These are phyloP conservation scores for Globodera rostochiensis DNA, from an alignment of 1,140 invertebrate species.

Conservation along the genomic window DNA sequence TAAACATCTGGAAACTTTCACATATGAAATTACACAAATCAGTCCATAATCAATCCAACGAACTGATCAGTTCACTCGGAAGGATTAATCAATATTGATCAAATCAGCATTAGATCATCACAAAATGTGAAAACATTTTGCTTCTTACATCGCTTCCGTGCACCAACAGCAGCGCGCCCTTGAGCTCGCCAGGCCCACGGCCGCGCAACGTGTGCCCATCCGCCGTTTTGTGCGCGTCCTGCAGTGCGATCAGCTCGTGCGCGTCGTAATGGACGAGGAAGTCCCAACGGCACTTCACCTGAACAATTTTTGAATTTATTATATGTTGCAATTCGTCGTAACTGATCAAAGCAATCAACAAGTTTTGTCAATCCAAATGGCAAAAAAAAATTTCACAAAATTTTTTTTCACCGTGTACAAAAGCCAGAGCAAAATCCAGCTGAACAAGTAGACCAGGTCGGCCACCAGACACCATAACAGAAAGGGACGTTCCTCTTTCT, in stretches of 20 bases:
- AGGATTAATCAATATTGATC: no score
- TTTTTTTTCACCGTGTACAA: conserved; percentile 34
- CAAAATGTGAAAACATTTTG: background rate
- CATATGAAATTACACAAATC: background rate
- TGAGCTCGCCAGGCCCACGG: conserved; percentile 24
- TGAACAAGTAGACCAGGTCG: conserved; percentile 60
- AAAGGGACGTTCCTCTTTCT: conserved; percentile 58
- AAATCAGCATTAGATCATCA: no score
- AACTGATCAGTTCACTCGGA: no score
- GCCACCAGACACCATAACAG: conserved; percentile 53
- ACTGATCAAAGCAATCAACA: no score
- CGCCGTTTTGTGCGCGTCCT: conserved; percentile 43
- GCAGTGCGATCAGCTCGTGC: conserved; percentile 39
- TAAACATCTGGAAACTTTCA: conserved; percentile 28
- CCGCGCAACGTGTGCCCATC: conserved; percentile 25
- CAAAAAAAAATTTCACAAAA: no score
- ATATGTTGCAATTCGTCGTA: no score
- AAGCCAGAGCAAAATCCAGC: conserved; percentile 61
- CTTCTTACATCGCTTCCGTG: conserved; percentile 33
- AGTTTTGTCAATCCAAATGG: no score
- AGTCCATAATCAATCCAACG: background rate
- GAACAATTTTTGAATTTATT: no score
- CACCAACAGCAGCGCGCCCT: conserved; percentile 37
- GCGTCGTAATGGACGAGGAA: conserved; percentile 42
- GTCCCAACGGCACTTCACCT: conserved; percentile 52